Base-by-base conservation (phyloP, 2,113 vertebrate species). In the Cyphomyrus plagiostoma region DNA sequence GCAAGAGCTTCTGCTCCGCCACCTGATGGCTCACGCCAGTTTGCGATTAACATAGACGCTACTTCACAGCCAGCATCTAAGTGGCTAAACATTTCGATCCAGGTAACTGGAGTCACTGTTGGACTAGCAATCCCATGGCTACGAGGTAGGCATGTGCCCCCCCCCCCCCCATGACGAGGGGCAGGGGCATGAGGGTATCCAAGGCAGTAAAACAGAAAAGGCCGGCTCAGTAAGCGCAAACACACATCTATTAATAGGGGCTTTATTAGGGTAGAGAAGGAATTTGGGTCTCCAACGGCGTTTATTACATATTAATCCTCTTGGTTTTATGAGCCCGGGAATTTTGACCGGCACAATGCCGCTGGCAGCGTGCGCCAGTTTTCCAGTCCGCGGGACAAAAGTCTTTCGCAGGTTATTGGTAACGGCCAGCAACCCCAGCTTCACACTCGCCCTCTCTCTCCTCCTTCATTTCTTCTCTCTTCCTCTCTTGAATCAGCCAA, bases 261-360 rank as follows among this genome's bases (percentile, higher is more conserved):
- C 58, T 83, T 88, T 90, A 91, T 95, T 96, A 95, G 94, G 93
- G 94, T 93, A 95, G 93, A 94, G 94, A 96, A 96, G 95, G 92
- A 96, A 95, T 96, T 93, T 93, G 92, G 92, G 89, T 90, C 88
- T 23, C 21, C 89, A 92, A 92, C 90, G 92, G 93, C 92, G 94
- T 90, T 94, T 93, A 93, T 95, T 95, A 94, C 94, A 95, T 94
- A 96, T 95, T 95, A 93, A 95, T 95, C 93, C 93, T 90, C 91
- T 89, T 89, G 21, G 88, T 94, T 95, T 96, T 95, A 96, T 92
- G 92, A 94, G 93, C 89, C 91, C 90, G 91, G 92, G 92, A 93
- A 93, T 89, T 92, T 93, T 94, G 91, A 94, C 94, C 95, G 93
- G 93, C 93, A 62, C 92, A 91, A 83, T 90, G 91, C 90, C 92